Conservation (phyloP, 2,113 vertebrate species). For the Megaleporinus macrocephalus region DNA sequence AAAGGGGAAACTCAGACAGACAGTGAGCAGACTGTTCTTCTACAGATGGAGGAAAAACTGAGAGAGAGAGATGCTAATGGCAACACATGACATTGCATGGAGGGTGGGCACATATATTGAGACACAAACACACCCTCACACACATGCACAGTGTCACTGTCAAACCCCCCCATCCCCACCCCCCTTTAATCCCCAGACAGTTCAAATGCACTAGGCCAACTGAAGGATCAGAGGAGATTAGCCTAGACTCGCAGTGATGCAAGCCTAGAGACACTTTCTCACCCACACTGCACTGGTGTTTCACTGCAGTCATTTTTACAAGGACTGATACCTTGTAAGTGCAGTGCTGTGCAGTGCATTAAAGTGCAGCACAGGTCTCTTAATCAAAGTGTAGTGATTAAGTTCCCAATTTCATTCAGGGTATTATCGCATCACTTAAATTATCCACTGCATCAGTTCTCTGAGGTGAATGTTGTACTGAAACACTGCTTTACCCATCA, state of each 20-base stretch:
- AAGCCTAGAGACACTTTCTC: slow-evolving; percentile 25
- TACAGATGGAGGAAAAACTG: background rate
- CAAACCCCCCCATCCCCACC: too few species aligned
- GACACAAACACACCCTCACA: slow-evolving; percentile 4
- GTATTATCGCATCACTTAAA: too few species aligned
- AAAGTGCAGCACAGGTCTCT: too few species aligned
- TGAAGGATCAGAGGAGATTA: slow-evolving; percentile 35
- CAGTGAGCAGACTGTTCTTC: slow-evolving; percentile 45
- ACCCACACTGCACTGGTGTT: background rate
- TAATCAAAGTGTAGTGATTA: too few species aligned
- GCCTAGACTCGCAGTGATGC: slow-evolving; percentile 18
- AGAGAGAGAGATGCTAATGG: background rate
- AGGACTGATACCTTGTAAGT: background rate
- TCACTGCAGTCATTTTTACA: slow-evolving; percentile 9
- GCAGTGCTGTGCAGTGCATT: background rate
- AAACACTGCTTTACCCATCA: background rate
- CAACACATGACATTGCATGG: background rate
- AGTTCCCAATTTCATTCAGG: too few species aligned
- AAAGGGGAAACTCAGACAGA: slow-evolving; percentile 15
- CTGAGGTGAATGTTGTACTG: background rate
- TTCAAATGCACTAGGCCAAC: slow-evolving; percentile 7
- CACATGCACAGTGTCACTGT: slow-evolving; percentile 27
- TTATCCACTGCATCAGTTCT: background rate
- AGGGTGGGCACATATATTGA: background rate
- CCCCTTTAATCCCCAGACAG: slow-evolving; percentile 36